phyloP scores from a whole-genome alignment of 2,888 invertebrate species.

The Trimorus sp. region DNA sequence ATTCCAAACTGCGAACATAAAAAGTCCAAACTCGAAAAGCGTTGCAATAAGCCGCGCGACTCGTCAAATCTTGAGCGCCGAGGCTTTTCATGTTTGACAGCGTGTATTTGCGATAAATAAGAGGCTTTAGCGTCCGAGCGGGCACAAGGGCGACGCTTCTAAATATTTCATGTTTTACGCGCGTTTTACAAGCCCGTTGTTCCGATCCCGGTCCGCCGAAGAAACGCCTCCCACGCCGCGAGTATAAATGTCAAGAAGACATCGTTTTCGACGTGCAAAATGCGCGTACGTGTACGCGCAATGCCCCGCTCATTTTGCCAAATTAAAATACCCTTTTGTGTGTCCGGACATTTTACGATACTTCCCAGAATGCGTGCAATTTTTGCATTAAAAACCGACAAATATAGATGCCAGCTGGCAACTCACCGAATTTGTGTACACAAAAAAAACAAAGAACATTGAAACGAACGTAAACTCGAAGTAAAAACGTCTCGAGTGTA shows the following conservation, averaged over 20 bases:
- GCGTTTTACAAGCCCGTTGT: constrained; percentile 51
- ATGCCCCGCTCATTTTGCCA: constrained; percentile 28
- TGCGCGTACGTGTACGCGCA: constrained; percentile 46
- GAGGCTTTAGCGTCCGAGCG: constrained; percentile 41
- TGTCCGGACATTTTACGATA: constrained; percentile 31
- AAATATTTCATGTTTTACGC: constrained; percentile 63
- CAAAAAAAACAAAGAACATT: too few species aligned
- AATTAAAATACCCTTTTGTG: constrained; percentile 37
- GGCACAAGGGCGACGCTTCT: constrained; percentile 49
- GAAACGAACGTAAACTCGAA: too few species aligned
- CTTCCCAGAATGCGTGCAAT: neutral
- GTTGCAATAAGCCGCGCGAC: too few species aligned
- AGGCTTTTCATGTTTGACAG: constrained; percentile 48
- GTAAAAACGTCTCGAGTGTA: too few species aligned
- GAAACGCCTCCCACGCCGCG: constrained; percentile 40
- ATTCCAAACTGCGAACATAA: too few species aligned
- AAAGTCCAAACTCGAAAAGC: too few species aligned
- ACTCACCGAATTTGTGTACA: too few species aligned
- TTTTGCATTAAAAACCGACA: too few species aligned
- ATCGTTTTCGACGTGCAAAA: constrained; percentile 46
- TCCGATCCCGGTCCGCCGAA: constrained; percentile 38
- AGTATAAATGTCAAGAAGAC: constrained; percentile 57
- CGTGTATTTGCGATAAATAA: constrained; percentile 54
- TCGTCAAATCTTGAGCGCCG: constrained; percentile 22
- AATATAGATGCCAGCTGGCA: too few species aligned